Evolutionary conservation across 2,888 invertebrate species (phyloP).

Genomic region (Caenorhabditis uteleia): DNA sequence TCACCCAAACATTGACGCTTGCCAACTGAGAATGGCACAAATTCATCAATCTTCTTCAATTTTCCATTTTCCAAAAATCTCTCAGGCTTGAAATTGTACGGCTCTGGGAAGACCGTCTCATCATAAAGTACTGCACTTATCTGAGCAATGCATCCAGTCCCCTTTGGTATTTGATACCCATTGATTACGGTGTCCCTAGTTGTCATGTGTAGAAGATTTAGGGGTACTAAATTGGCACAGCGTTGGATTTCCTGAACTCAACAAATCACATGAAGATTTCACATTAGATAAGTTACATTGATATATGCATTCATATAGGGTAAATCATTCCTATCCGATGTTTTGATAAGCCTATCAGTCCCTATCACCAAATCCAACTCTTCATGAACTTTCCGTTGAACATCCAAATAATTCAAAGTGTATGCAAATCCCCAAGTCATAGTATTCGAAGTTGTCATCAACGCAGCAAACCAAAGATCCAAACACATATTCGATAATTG

Average conservation of each 20-base stretch:
- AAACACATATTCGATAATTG: constrained; percentile 37
- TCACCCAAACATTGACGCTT: constrained; percentile 45
- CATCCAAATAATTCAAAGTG: constrained; percentile 26
- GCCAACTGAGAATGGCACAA: constrained; percentile 53
- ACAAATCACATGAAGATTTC: background rate
- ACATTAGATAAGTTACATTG: constrained; percentile 14
- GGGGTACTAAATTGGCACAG: constrained; percentile 32
- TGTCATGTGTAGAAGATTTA: constrained; percentile 31
- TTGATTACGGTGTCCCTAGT: constrained; percentile 28
- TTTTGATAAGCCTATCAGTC: constrained; percentile 37
- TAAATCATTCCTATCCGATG: constrained; percentile 36
- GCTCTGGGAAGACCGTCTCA: constrained; percentile 52
- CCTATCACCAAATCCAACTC: constrained; percentile 50
- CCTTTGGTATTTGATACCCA: constrained; percentile 21
- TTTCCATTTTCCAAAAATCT: constrained; percentile 57
- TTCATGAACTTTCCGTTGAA: constrained; percentile 41
- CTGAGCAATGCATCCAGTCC: constrained; percentile 38
- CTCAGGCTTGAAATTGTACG: constrained; percentile 52
- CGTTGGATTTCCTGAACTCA: constrained; percentile 31
- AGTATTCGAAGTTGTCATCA: constrained; percentile 37
- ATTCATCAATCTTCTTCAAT: constrained; percentile 39
- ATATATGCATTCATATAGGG: constrained; percentile 39
- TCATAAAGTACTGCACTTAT: constrained; percentile 36
- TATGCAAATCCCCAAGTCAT: constrained; percentile 33
- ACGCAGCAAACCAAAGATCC: constrained; percentile 37